A percentile compares a stretch with the other conserved stretches of the same genome.
Conservation (phyloP, 2,113 vertebrate species). For the Porphyrio hochstetteri region DNA sequence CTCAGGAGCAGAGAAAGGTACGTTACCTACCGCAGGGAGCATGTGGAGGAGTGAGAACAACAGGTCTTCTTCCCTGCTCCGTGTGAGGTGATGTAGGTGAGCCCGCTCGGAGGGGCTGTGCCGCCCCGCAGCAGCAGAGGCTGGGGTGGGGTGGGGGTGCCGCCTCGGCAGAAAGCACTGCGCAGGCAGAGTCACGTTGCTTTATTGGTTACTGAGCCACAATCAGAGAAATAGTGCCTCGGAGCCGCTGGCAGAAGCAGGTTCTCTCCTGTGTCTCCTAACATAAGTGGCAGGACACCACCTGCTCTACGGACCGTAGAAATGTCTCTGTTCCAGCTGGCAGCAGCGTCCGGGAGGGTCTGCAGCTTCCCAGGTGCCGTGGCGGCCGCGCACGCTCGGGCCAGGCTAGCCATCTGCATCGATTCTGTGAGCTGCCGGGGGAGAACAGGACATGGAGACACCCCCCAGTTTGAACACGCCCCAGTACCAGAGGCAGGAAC, state of each 20-base stretch:
- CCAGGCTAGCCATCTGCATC: conserved; percentile 88
- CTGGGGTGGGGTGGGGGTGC: background rate
- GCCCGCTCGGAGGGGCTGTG: fast-evolving
- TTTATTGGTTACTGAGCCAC: conserved; percentile 58
- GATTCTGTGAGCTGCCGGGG: conserved; percentile 90
- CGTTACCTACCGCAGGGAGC: background rate
- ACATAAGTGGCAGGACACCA: conserved; percentile 17
- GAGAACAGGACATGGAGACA: background rate
- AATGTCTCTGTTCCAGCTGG: conserved; percentile 60
- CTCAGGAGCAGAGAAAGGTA: background rate
- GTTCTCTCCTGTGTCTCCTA: conserved; percentile 45
- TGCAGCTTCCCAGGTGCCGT: background rate
- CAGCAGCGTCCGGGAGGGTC: conserved; percentile 7
- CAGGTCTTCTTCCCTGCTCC: background rate
- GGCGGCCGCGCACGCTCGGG: background rate
- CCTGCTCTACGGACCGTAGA: conserved; percentile 50
- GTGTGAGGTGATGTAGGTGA: background rate
- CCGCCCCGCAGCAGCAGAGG: background rate
- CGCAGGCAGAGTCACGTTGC: conserved; percentile 35
- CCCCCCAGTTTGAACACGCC: background rate
- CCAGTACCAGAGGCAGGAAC: background rate
- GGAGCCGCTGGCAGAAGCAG: background rate
- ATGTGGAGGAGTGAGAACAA: background rate
- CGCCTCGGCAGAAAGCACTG: conserved; percentile 25
- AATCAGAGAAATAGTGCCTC: conserved; percentile 27